phyloP scores from a whole-genome alignment of 1,140 invertebrate genomes.

The Drosophila teissieri region DNA sequence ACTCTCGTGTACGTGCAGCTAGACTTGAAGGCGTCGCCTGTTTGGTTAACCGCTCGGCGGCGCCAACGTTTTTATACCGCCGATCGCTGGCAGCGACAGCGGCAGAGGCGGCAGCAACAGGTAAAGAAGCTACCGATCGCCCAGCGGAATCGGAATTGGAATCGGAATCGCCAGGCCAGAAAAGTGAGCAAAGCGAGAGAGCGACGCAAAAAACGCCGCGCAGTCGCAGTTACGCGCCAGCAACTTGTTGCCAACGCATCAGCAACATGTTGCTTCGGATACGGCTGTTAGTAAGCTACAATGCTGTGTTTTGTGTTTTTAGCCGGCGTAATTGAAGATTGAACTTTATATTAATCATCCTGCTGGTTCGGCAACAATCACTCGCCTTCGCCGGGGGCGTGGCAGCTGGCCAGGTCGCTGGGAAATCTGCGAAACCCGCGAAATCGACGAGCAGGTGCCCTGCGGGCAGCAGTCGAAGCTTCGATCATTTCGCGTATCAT shows the following conservation, averaged over 20 bases:
- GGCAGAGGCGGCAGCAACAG: slow-evolving; percentile 22
- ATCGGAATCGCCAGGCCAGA: slow-evolving; percentile 1
- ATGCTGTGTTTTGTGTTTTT: slow-evolving; percentile 21
- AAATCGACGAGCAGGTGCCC: slow-evolving; percentile 51
- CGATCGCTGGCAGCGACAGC: slow-evolving; percentile 6
- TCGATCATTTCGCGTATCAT: slow-evolving; percentile 83
- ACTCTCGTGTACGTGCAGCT: slow-evolving; percentile 84
- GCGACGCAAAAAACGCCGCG: slow-evolving; percentile 15
- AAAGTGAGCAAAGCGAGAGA: slow-evolving; percentile 36
- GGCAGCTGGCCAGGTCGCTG: slow-evolving; percentile 39
- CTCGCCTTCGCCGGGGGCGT: slow-evolving; percentile 62
- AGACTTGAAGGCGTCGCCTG: slow-evolving; percentile 85
- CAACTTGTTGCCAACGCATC: slow-evolving; percentile 39
- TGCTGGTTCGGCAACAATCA: slow-evolving; percentile 75
- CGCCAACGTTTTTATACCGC: slow-evolving; percentile 76
- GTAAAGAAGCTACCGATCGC: slow-evolving; percentile 17
- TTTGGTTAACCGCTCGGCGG: slow-evolving; percentile 72
- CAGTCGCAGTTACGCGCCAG: slow-evolving; percentile 24
- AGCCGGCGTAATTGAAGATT: slow-evolving; percentile 54
- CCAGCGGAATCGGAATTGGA: neutral
- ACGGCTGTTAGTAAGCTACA: no score
- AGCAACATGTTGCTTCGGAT: slow-evolving; percentile 23
- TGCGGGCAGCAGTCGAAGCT: slow-evolving; percentile 54
- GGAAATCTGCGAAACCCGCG: slow-evolving; percentile 21
- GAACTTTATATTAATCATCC: slow-evolving; percentile 73